Evolutionary conservation across 2,797 vertebrate species (phyloP).

Genomic region (Amniataba percoides): DNA sequence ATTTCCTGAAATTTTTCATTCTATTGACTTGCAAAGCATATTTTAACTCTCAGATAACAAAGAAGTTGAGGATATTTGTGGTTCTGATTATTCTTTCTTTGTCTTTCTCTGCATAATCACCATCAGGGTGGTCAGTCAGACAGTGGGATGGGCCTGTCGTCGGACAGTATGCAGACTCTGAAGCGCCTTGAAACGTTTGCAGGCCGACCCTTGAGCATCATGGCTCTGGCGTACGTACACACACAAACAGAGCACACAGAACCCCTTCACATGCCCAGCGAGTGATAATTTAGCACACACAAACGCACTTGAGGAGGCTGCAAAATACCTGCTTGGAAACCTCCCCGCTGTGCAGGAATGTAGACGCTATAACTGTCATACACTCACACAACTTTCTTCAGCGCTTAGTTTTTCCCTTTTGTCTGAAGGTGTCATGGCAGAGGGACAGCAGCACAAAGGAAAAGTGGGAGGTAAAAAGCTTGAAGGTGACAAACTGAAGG

Average conservation of each 20-base stretch:
- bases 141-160: constrained; percentile 92
- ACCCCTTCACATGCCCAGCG: constrained; percentile 9
- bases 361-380: constrained; percentile 74
- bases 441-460: constrained; percentile 68
- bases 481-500: constrained; percentile 77
- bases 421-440: constrained; percentile 63
- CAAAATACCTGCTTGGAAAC: constrained; percentile 76
- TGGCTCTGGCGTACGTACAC: constrained; percentile 91
- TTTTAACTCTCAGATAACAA: not conserved
- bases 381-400: constrained; percentile 56
- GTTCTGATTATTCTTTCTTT: constrained; percentile 20
- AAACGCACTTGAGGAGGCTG: constrained; percentile 10
- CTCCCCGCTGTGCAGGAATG: constrained; percentile 79
- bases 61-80: not conserved
- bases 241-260: constrained; percentile 14
- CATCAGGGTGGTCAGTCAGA: constrained; percentile 89
- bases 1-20: not conserved
- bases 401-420: constrained; percentile 71
- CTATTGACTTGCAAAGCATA: not conserved
- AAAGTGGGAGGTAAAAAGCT: constrained; percentile 68
- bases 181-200: constrained; percentile 90
- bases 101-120: constrained; percentile 57
- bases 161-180: constrained; percentile 90
- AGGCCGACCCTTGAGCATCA: constrained; percentile 90
- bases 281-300: constrained; percentile 47